These are phyloP conservation scores for Adelognathus sp. DNA, from an alignment of 2,888 invertebrate genomes.

Conservation along the genomic window DNA sequence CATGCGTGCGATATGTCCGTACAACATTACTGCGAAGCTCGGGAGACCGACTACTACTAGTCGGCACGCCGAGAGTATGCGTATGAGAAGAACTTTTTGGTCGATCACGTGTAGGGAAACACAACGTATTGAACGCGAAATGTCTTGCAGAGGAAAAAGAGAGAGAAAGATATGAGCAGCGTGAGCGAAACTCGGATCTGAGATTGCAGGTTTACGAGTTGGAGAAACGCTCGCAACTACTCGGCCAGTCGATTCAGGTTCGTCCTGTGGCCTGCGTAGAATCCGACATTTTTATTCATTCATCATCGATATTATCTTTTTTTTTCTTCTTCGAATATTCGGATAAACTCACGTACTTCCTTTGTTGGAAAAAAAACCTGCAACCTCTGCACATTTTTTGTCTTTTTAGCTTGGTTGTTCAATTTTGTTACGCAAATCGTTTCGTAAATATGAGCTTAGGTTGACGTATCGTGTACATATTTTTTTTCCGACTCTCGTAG, in stretches of 20 bases:
- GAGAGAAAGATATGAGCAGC: slow-evolving; percentile 81
- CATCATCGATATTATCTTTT: slow-evolving; percentile 6
- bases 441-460: neutral
- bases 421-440: slow-evolving; percentile 1
- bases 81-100: slow-evolving; percentile 70
- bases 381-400: slow-evolving; percentile 50
- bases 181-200: slow-evolving; percentile 81
- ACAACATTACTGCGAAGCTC: slow-evolving; percentile 33
- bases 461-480: slow-evolving; percentile 6
- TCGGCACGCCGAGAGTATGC: slow-evolving; percentile 40
- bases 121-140: slow-evolving; percentile 78
- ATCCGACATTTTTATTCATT: slow-evolving; percentile 59
- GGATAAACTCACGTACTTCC: slow-evolving; percentile 21
- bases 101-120: slow-evolving; percentile 73
- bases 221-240: slow-evolving; percentile 81
- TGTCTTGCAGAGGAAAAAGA: slow-evolving; percentile 81
- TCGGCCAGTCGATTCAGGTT: slow-evolving; percentile 81
- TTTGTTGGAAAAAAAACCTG: slow-evolving; percentile 50
- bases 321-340: slow-evolving; percentile 19
- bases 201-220: slow-evolving; percentile 81
- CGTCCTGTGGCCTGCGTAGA: slow-evolving; percentile 79
- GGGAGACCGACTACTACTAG: slow-evolving; percentile 44
- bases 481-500: slow-evolving; percentile 9
- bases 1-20: slow-evolving; percentile 38
- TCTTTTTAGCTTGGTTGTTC: slow-evolving; percentile 14